Base-by-base conservation (phyloP, 2,888 invertebrate species). In the Dilophus febrilis region DNA sequence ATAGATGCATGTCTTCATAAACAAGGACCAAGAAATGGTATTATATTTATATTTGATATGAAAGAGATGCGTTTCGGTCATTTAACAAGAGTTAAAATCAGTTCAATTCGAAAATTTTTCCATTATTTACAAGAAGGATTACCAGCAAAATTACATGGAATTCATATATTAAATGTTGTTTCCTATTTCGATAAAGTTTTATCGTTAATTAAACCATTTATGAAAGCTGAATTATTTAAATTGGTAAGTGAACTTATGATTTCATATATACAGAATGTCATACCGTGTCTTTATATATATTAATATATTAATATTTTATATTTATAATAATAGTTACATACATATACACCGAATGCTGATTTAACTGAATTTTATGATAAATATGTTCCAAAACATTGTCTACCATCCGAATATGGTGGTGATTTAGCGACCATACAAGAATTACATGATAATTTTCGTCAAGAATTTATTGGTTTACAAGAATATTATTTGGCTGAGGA, bases 11-110 rank as follows among this genome's bases (percentile, higher is more conserved):
- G 69, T 41, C 54, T 76, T 1, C 61, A 64, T 48, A 64, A 65
- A 38, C 58, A 71, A 4, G 76, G 77, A 2, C 72, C 76, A 4
- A 67, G 68, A 10, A 67, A 68, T 0, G 80, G 79, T 0, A 66
- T 72, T 44, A 64, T 78, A 19, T 72, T 78, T 51, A 61, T 80
- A 1, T 74, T 79, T 46, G 78, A 80, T 53, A 76, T 78, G 71
- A 59, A 61, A 30, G 76, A 75, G 0, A 74, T 75, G 1, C 66
- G 65, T 43, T 55, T 74, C 17, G 66, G 70, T 0, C 77, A 77
- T 52, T 53, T 77, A 12, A 67, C 72, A 3, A 58, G 69, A 49
- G 58, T 74, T 13, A 71, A 72, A 43, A 57, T 77, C 41, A 64
- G 68, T 38, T 59, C 70, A 0, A 55, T 79, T 2, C 67, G 71